Percentiles rank a stretch among this genome's conserved stretches.
phyloP scores from a whole-genome alignment of 1,140 invertebrate genomes.

The Piezodorus guildinii region DNA sequence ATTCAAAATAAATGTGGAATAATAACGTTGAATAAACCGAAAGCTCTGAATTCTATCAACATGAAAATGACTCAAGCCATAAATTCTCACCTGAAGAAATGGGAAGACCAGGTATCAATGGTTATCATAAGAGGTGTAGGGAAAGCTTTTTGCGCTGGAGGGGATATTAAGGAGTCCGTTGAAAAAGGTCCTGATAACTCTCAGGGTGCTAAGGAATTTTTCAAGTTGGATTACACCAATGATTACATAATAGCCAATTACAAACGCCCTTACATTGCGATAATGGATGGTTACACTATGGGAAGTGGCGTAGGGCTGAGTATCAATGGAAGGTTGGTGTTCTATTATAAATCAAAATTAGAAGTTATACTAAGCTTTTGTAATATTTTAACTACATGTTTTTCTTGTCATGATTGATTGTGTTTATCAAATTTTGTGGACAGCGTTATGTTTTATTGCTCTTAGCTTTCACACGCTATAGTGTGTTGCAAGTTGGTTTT shows the following conservation, averaged over 20 bases:
- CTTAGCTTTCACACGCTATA: no score
- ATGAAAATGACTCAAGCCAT: constrained; percentile 81
- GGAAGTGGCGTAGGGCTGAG: constrained; percentile 95
- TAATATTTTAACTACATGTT: no score
- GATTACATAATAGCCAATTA: constrained; percentile 53
- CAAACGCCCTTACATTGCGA: constrained; percentile 84
- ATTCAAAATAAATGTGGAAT: constrained; percentile 49
- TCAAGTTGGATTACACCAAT: constrained; percentile 78
- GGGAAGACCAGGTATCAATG: constrained; percentile 48
- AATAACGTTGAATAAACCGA: constrained; percentile 85
- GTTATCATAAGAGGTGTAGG: constrained; percentile 92
- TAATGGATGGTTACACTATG: constrained; percentile 97
- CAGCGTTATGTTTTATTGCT: no score
- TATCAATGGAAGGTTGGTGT: constrained; percentile 58
- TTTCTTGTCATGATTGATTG: no score
- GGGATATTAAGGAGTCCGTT: constrained; percentile 78
- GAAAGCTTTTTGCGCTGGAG: constrained; percentile 97
- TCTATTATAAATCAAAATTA: no score
- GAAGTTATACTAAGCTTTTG: no score
- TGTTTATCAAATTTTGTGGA: no score
- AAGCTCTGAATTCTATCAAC: constrained; percentile 87
- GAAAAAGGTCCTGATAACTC: constrained; percentile 53
- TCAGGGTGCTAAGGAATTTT: constrained; percentile 62
- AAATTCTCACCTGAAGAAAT: constrained; percentile 67
- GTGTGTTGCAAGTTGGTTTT: no score